Percentiles rank a stretch among this genome's conserved stretches.
These are phyloP conservation scores for Helicolenus hilgendorfi DNA, from an alignment of 2,797 vertebrate species.

Conservation along the genomic window DNA sequence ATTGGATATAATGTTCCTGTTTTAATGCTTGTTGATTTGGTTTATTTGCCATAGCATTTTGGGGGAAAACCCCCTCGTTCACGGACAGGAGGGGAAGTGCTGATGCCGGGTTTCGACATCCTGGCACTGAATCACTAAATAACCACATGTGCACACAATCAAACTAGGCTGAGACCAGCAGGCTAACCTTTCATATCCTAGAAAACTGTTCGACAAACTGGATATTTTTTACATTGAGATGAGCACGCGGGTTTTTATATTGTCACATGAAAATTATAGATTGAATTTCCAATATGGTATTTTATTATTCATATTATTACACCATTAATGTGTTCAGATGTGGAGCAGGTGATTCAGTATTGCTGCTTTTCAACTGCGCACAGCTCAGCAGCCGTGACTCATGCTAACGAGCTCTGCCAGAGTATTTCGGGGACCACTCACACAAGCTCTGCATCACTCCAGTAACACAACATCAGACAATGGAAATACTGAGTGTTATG, in stretches of 20 bases:
- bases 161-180: slow-evolving; percentile 33
- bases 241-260: not conserved
- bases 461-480: slow-evolving; percentile 66
- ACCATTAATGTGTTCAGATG: slow-evolving; percentile 19
- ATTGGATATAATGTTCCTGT: slow-evolving; percentile 77
- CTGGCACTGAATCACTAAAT: slow-evolving; percentile 78
- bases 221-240: not conserved
- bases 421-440: slow-evolving; percentile 33
- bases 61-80: slow-evolving; percentile 75
- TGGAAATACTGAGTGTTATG: slow-evolving; percentile 76
- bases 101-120: slow-evolving; percentile 73
- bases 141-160: slow-evolving; percentile 74
- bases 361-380: slow-evolving; percentile 10
- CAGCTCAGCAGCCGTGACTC: slow-evolving; percentile 55
- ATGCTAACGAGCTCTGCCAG: slow-evolving; percentile 23
- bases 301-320: slow-evolving; percentile 13
- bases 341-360: slow-evolving; percentile 43
- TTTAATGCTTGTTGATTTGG: slow-evolving; percentile 76
- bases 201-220: slow-evolving; percentile 19
- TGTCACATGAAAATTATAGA: not conserved
- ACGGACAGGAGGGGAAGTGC: slow-evolving; percentile 66
- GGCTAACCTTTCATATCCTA: slow-evolving; percentile 35
- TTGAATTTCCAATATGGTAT: not conserved
- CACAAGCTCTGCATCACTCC: slow-evolving; percentile 35
- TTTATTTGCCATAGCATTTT: slow-evolving; percentile 73